Conservation (phyloP, 2,888 invertebrate genomes). For the Gibbula magus region DNA sequence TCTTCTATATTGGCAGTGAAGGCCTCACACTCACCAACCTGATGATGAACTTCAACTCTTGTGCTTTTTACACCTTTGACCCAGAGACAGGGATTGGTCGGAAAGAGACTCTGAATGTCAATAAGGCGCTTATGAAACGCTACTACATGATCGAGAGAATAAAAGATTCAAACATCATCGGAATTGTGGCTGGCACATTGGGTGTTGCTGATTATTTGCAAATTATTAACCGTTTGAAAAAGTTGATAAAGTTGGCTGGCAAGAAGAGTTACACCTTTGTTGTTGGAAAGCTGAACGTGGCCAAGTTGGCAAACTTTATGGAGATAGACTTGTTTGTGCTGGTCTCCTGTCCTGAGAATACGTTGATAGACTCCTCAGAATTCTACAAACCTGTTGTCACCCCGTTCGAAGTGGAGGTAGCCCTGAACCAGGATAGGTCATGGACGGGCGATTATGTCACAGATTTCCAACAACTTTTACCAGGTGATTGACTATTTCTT, state of each 20-base stretch:
- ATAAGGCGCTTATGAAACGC: conserved; percentile 85
- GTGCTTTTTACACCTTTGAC: conserved; percentile 73
- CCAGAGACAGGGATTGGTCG: conserved; percentile 57
- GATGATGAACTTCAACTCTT: conserved; percentile 74
- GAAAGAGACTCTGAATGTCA: conserved; percentile 67
- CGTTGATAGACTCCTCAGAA: conserved; percentile 86
- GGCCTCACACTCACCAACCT: conserved; percentile 82
- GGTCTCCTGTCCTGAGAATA: conserved; percentile 93
- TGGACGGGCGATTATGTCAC: conserved; percentile 80
- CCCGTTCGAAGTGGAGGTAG: conserved; percentile 91
- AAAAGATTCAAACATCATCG: conserved; percentile 90
- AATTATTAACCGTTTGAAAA: conserved; percentile 84
- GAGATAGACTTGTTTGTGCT: conserved; percentile 93
- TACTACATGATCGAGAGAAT: conserved; percentile 91
- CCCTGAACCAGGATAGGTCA: conserved; percentile 78
- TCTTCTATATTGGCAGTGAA: conserved; percentile 82
- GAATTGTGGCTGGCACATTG: conserved; percentile 92
- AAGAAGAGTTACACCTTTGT: conserved; percentile 94
- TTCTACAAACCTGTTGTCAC: conserved; percentile 93
- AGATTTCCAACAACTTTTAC: conserved; percentile 85
- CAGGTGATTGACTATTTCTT: conserved; percentile 75
- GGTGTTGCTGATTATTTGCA: conserved; percentile 85
- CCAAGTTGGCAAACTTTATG: conserved; percentile 95
- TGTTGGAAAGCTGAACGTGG: conserved; percentile 94
- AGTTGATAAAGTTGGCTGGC: conserved; percentile 83